Evolutionary conservation across 1,140 invertebrate species (phyloP), one percentile per base, ranked within the genome.

Genomic region (Octopus sinensis): DNA sequence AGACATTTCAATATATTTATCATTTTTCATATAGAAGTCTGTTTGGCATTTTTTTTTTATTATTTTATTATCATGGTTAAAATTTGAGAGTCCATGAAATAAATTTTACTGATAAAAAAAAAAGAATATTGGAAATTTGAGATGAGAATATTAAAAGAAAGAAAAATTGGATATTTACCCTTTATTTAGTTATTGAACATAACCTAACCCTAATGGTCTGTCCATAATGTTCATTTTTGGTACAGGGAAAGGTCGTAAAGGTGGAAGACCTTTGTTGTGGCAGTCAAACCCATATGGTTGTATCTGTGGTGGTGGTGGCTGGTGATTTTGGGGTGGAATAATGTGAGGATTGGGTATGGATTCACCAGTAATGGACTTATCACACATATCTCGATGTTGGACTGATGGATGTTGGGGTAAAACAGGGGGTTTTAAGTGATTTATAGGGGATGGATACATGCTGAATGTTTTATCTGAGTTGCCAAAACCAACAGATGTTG

Each of bases 141-240:
- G 68, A 73, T 73, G 68, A 73, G 68, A 73, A 73, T 73, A 73
- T 73, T 73, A 73, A 73, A 73, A 73, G 13, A 9, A 73, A 73
- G 68, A 73, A 73, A 73, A 17, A 73, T 9, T 73, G 68, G 68
- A 73, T 73, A 73, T 73, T 73, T 73, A 73, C 68, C 68, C 68
- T 73, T 73, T 13, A 73, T 73, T 73, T 73, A 77, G 76, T 77
- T 43, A 77, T 53, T 77, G 30, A 52, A 77, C 76, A 77, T 23
- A 77, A 53, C 76, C 76, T 77, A 77, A 52, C 52, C 76, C 76
- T 43, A 77, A 52, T 12, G 76, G 23, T 77, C 76, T 30, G 43
- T 77, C 76, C n/a, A 77, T 43, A 51, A 77, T 77, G 76, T 77
- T 77, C 76, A 77, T 30, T 77, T 77, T 77, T 52, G 76, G 76